Percentiles rank a stretch among this genome's conserved stretches.
Conservation (phyloP, 2,888 invertebrate genomes). For the Lasioglossum morio region DNA sequence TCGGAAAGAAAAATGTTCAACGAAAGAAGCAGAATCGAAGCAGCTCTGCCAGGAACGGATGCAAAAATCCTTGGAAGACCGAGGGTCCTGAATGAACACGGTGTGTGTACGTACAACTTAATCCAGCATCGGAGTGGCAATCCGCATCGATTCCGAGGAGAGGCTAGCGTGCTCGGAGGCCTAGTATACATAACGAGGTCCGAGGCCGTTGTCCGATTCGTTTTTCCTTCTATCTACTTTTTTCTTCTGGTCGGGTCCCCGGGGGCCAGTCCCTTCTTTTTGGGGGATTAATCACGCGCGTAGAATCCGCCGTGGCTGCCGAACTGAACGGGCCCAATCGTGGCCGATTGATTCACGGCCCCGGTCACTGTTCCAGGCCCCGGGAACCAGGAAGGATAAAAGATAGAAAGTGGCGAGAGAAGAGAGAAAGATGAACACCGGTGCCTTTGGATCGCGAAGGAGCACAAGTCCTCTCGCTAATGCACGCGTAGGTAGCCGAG, state of each 20-base stretch:
- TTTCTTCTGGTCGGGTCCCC: slow-evolving; percentile 8
- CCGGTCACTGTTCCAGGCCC: neutral
- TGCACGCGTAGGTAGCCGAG: neutral
- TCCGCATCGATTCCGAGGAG: neutral
- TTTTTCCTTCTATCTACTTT: slow-evolving; percentile 22
- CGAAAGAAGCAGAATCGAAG: too few relatives aligned
- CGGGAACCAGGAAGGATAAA: slow-evolving; percentile 51
- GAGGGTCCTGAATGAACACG: neutral
- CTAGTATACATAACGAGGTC: slow-evolving; percentile 39
- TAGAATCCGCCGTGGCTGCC: slow-evolving; percentile 35
- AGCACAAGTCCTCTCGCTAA: slow-evolving; percentile 29
- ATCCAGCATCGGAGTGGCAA: neutral
- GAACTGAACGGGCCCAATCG: slow-evolving; percentile 34
- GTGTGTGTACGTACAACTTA: slow-evolving; percentile 1
- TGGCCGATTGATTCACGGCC: slow-evolving; percentile 56
- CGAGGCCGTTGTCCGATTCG: neutral
- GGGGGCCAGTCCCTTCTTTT: slow-evolving; percentile 19
- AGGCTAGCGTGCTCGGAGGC: neutral
- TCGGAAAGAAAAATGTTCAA: too few relatives aligned
- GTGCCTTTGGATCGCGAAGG: slow-evolving; percentile 23
- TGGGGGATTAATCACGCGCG: slow-evolving; percentile 45
- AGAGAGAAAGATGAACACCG: neutral
- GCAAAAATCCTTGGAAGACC: neutral
- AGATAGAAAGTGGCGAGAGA: slow-evolving; percentile 27
- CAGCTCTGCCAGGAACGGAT: neutral